These are phyloP conservation scores for Netelia melanura DNA, from an alignment of 2,888 invertebrate genomes.

Conservation along the genomic window DNA sequence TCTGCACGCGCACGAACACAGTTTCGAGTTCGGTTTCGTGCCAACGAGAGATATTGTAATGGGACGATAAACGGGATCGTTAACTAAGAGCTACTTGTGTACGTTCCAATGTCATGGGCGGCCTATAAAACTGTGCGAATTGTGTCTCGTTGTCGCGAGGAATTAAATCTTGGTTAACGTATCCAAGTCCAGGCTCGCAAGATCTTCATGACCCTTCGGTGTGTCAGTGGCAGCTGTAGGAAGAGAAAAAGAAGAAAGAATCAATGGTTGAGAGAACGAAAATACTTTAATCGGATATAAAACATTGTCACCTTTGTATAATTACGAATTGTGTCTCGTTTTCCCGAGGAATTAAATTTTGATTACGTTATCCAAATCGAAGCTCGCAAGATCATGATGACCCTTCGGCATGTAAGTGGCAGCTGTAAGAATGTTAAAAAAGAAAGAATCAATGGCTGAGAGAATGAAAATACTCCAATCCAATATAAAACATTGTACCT, in stretches of 20 bases:
- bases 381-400: constrained; percentile 9
- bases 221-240: neutral
- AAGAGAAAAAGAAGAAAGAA: constrained; percentile 20
- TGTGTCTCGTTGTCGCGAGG: neutral
- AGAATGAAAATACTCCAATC: constrained; percentile 68
- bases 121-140: neutral
- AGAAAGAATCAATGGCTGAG: constrained; percentile 22
- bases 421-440: constrained; percentile 16
- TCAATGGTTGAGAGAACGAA: constrained; percentile 42
- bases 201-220: constrained; percentile 30
- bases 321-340: neutral
- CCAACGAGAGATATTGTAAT: constrained; percentile 52
- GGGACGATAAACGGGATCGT: constrained; percentile 51
- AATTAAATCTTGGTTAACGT: neutral
- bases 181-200: neutral
- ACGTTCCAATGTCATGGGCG: neutral
- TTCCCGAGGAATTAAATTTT: neutral
- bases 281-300: constrained; percentile 74
- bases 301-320: constrained; percentile 65
- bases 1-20: constrained; percentile 12
- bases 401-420: constrained; percentile 25
- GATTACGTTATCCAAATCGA: neutral
- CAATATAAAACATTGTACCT: constrained; percentile 75
- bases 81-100: constrained; percentile 36
- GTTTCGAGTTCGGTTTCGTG: constrained; percentile 42